Evolutionary conservation across 2,797 vertebrate species (phyloP), one percentile per base, ranked within the genome.

Genomic region (Yasuhikotakia modesta): DNA sequence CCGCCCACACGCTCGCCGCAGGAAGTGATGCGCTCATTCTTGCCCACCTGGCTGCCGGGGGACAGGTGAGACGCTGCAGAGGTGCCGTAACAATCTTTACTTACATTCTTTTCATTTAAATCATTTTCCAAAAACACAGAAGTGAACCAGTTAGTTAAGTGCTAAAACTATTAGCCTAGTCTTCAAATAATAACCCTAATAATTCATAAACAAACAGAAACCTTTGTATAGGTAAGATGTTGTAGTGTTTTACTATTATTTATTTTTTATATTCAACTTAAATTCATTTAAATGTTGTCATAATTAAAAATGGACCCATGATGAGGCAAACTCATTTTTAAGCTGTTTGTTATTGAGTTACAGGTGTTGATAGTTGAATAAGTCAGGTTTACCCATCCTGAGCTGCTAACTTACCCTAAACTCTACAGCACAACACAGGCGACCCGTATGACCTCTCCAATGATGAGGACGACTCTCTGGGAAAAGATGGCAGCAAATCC

Each of bases 361-460:
- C n/a, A n/a, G n/a, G 17, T 21, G 24, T 52, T 69, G 32, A n/a
- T 46, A 6, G 14, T n/a, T 53, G 1, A 32, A 30, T 30, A 68
- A 50, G 5, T 45, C 21, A 55, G 24, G 24, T 50, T 48, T 2
- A 5, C 11, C 10, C 6, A 5, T 70, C 4, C 14, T 30, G 19
- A 45, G 22, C 8, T 19, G 11, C 22, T 24, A 13, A 21, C 16
- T 64, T 4, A 86, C 4, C 52, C n/a, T n/a, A n/a, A n/a, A n/a
- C 4, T n/a, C 83, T 79, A 4, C 76, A 94, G 92, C 93, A 93
- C 73, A 92, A 93, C 73, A 11, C 78, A 4, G 91, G 86, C 0
- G 96, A 98, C 86, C 97, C 96, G 0, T 99, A 98, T 55, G 96
- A 98, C 86, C 90, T 98, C 70, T 95, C 97, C 50, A 96, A 97